These are phyloP conservation scores for Spatulosminthurus flaviceps DNA, from an alignment of 2,888 invertebrate species.

Conservation along the genomic window DNA sequence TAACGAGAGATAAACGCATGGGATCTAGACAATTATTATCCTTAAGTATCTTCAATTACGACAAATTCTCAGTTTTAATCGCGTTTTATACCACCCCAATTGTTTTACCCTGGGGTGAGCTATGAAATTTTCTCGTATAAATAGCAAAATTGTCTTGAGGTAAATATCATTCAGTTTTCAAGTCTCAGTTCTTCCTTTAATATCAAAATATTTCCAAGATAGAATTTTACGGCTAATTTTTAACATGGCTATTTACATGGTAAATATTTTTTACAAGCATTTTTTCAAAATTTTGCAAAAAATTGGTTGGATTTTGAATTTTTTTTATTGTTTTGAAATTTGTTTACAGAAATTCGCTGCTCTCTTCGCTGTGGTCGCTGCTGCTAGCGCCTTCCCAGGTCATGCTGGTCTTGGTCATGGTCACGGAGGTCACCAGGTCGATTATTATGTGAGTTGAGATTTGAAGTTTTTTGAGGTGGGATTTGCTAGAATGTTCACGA, in stretches of 20 bases:
- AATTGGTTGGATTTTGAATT: not conserved
- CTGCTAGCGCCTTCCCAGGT: not conserved
- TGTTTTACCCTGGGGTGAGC: no score
- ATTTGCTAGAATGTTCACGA: not conserved
- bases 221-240: not conserved
- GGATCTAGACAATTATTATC: not conserved
- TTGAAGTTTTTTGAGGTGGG: not conserved
- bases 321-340: not conserved
- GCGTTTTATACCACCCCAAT: no score
- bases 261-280: not conserved
- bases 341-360: slow-evolving; percentile 1
- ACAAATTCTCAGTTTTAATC: not conserved
- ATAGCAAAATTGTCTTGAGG: no score
- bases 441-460: slow-evolving; percentile 16
- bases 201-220: not conserved
- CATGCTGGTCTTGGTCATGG: not conserved
- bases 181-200: no score
- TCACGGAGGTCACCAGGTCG: not conserved
- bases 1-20: no score
- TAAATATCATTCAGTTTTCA: no score
- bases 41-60: no score
- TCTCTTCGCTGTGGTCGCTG: not conserved
- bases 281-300: not conserved
- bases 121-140: no score
- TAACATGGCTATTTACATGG: not conserved